Conservation (phyloP, 2,888 invertebrate species). For the Drosophila anceps region DNA sequence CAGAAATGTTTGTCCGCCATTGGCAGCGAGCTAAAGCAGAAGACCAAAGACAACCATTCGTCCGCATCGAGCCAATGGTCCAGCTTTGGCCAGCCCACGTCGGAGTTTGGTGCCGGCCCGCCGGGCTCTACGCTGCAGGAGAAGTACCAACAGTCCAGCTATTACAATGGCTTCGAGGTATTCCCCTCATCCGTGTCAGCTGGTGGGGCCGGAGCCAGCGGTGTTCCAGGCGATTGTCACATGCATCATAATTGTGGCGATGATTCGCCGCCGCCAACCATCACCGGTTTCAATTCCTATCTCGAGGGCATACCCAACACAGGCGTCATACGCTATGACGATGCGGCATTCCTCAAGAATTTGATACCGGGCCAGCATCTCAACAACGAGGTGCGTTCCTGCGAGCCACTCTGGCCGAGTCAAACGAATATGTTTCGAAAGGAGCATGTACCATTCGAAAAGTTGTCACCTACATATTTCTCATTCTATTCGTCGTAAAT, state of each 20-base stretch:
- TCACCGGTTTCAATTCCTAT: slow-evolving; percentile 84
- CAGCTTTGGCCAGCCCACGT: slow-evolving; percentile 54
- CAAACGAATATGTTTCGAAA: slow-evolving; percentile 22
- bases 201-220: slow-evolving; percentile 12
- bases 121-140: slow-evolving; percentile 74
- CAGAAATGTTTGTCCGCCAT: slow-evolving; percentile 84
- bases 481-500: slow-evolving; percentile 30
- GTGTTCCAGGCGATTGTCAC: slow-evolving; percentile 75
- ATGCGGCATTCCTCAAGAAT: slow-evolving; percentile 84
- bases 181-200: slow-evolving; percentile 67
- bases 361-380: slow-evolving; percentile 85
- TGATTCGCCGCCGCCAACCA: slow-evolving; percentile 84
- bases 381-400: slow-evolving; percentile 84
- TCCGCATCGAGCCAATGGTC: slow-evolving; percentile 66
- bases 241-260: slow-evolving; percentile 84
- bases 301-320: slow-evolving; percentile 84
- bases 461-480: slow-evolving; percentile 9
- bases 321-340: slow-evolving; percentile 84
- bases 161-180: slow-evolving; percentile 84
- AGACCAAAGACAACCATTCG: slow-evolving; percentile 80
- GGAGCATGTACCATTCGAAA: slow-evolving; percentile 6
- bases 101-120: slow-evolving; percentile 43
- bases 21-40: slow-evolving; percentile 85
- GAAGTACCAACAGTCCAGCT: slow-evolving; percentile 83
- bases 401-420: slow-evolving; percentile 1